These are phyloP conservation scores for Pangasius krempfi DNA, from an alignment of 2,797 vertebrate genomes.

Conservation along the genomic window DNA sequence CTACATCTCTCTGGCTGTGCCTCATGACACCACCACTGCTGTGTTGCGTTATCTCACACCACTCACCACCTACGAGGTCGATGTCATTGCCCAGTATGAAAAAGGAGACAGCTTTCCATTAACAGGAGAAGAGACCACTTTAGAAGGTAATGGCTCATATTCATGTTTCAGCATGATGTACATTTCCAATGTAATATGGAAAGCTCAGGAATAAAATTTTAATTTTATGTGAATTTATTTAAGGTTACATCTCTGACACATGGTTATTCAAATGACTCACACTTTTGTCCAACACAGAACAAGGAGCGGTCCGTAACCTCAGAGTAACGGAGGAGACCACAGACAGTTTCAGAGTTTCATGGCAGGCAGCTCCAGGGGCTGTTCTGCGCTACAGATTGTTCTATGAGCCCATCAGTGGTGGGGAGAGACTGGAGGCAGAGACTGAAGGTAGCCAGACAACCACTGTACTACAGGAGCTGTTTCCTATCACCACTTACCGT, in stretches of 20 bases:
- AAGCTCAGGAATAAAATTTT: not conserved
- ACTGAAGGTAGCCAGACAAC: conserved; percentile 72
- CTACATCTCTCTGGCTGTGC: conserved; percentile 83
- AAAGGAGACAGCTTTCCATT: conserved; percentile 90
- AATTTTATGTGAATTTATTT: not conserved
- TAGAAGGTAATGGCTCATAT: conserved; percentile 80
- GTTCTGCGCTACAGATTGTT: conserved; percentile 87
- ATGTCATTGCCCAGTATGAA: conserved; percentile 90
- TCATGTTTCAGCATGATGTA: not conserved
- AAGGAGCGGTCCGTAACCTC: conserved; percentile 85
- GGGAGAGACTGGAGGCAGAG: conserved; percentile 68
- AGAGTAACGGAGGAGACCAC: conserved; percentile 87
- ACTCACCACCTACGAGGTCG: conserved; percentile 88
- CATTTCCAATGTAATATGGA: not conserved
- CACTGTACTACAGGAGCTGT: conserved; percentile 76
- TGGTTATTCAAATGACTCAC: not conserved
- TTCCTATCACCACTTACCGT: conserved; percentile 78
- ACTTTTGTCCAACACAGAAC: conserved; percentile 64
- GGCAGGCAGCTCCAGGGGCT: conserved; percentile 87
- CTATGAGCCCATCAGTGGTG: conserved; percentile 79
- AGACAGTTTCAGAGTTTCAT: conserved; percentile 88
- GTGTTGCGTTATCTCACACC: conserved; percentile 85
- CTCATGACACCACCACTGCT: conserved; percentile 78
- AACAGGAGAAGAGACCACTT: conserved; percentile 89
- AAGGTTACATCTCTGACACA: not conserved